Evolutionary conservation across 1,140 invertebrate species (phyloP).

Genomic region (Lordiphosa mommai): DNA sequence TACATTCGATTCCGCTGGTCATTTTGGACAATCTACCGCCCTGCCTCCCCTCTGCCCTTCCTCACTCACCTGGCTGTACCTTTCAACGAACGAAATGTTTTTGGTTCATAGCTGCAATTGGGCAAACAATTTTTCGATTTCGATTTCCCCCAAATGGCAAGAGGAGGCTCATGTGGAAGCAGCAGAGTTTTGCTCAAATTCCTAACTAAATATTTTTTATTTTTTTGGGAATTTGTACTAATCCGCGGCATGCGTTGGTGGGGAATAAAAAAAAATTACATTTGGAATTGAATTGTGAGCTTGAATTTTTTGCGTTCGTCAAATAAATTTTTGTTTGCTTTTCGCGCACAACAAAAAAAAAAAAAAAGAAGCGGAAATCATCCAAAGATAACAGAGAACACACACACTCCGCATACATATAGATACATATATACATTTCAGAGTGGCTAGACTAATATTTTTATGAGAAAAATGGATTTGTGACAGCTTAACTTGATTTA

Average conservation of each 20-base stretch:
- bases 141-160: conserved; percentile 6
- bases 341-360: conserved; percentile 11
- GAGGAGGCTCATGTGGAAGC: conserved; percentile 12
- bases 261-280: conserved; percentile 55
- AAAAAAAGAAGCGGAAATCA: conserved; percentile 15
- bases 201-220: conserved; percentile 62
- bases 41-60: background rate
- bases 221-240: conserved; percentile 69
- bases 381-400: conserved; percentile 21
- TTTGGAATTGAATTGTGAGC: conserved; percentile 38
- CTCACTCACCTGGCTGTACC: background rate
- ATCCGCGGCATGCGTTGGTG: conserved; percentile 37
- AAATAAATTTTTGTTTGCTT: conserved; percentile 33
- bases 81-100: conserved; percentile 1
- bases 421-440: conserved; percentile 10
- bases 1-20: conserved; percentile 13
- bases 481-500: conserved; percentile 56
- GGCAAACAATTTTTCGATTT: conserved; percentile 25
- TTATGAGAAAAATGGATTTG: conserved; percentile 61
- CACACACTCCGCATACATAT: conserved; percentile 7
- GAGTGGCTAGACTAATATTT: conserved; percentile 55
- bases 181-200: conserved; percentile 48
- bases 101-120: conserved; percentile 28
- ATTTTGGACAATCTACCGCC: background rate
- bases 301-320: conserved; percentile 5